Evolutionary conservation across 2,888 invertebrate species (phyloP).

Genomic region (Andricus curvator): DNA sequence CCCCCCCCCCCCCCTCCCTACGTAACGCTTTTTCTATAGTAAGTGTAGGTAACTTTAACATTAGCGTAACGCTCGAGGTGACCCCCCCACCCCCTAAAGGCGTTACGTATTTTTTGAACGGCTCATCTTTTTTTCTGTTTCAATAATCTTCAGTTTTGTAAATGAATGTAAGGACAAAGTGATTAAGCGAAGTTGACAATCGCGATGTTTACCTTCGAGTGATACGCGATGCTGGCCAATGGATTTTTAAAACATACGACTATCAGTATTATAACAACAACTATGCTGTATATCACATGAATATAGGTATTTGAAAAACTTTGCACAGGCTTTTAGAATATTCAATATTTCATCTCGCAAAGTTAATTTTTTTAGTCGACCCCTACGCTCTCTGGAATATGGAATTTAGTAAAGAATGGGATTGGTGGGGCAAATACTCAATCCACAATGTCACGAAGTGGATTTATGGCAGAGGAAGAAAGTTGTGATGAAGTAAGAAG

Average conservation of each 20-base stretch:
- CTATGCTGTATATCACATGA: not conserved
- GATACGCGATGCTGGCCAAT: not conserved
- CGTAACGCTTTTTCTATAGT: too few relatives aligned
- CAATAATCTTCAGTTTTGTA: not conserved
- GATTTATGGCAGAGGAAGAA: not conserved
- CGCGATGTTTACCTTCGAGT: not conserved
- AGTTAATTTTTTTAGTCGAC: not conserved
- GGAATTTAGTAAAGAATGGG: not conserved
- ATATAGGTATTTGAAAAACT: slow-evolving; percentile 47
- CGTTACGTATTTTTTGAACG: too few relatives aligned
- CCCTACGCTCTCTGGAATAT: not conserved
- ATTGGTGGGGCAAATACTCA: not conserved
- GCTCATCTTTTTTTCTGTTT: not conserved
- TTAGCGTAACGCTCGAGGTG: too few relatives aligned
- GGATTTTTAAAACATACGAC: not conserved
- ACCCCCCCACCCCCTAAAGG: too few relatives aligned
- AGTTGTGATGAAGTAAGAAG: slow-evolving; percentile 31
- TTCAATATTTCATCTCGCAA: not conserved
- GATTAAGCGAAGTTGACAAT: not conserved
- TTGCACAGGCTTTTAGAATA: slow-evolving; percentile 41
- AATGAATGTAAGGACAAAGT: not conserved
- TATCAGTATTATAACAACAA: not conserved
- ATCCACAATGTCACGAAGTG: slow-evolving; percentile 24
- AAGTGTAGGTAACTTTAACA: too few relatives aligned
- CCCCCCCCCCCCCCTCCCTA: too few relatives aligned